Base-by-base conservation (phyloP, 2,113 vertebrate species). In the Crypturellus undulatus region DNA sequence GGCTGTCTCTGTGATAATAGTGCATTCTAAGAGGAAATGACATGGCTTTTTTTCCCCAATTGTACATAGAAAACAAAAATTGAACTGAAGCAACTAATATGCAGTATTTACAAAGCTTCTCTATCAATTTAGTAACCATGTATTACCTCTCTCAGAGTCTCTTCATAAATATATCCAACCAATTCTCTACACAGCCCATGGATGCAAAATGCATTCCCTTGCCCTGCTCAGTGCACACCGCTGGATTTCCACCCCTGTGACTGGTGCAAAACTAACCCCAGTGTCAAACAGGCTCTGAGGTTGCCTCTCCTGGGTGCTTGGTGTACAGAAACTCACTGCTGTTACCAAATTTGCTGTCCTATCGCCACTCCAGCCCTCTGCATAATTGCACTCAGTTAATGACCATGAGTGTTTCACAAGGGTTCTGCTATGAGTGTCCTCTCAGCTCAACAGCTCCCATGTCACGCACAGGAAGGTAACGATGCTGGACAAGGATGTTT, bases 401-500 rank as follows among this genome's bases (percentile, higher is more conserved):
- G 28, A 68, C 3, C 2, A 22, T 21, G 30, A 68, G 8, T 60
- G 15, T 30, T 71, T 45, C 32, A 43, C 51, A 30, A 30, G 21
- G 10, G 30, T 26, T 60, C 76, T 93, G 32, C 63, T 42, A 5
- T 4, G 24, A 43, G 22, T 6, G 12, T 21, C 58, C 43, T 93
- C 45, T 36, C 40, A 67, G 20, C 3, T 30, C 20, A 43, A 63
- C 0, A 71, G 21, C 8, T 18, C n/a, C 72, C 54, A 3, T 17
- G 45, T n/a, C 38, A 32, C 9, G 42, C 9, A 34, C 32, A 13
- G 58, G 7, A 30, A 77, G n/a, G 4, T 42, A 63, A 76, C 38
- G 16, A 42, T 0, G 0, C 59, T 17, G 21, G 36, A 30, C 12
- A 42, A 36, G 4, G 43, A 40, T 45, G 21, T 10, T 32, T 75